Percentiles rank a stretch among this genome's conserved stretches.
phyloP scores from a whole-genome alignment of 2,797 vertebrate genomes.

The Spheniscus humboldti region DNA sequence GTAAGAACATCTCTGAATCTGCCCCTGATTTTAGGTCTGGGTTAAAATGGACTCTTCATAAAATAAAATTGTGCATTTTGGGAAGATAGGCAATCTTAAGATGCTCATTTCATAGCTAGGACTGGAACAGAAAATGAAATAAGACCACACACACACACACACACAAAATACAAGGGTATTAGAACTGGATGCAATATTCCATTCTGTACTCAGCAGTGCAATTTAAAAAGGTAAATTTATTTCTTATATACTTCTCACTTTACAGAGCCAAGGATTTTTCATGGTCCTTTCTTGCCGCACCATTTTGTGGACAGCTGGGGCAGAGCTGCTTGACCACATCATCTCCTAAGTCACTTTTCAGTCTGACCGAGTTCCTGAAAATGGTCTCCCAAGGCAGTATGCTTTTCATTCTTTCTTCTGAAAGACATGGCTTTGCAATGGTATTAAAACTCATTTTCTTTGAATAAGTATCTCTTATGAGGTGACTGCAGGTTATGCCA shows the following conservation, averaged over 20 bases:
- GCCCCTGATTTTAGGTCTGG: not conserved
- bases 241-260: not conserved
- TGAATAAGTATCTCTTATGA: not conserved
- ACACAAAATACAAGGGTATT: not conserved
- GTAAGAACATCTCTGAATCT: not conserved
- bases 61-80: not conserved
- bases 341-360: not conserved
- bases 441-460: not conserved
- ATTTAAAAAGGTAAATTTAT: not conserved
- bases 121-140: not conserved
- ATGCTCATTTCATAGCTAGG: not conserved
- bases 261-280: not conserved
- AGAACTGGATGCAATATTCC: not conserved
- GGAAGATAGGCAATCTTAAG: not conserved
- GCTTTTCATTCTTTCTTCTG: not conserved
- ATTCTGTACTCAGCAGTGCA: not conserved
- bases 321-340: not conserved
- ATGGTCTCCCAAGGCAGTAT: rapidly evolving
- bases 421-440: not conserved
- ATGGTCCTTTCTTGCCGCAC: not conserved
- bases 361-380: not conserved
- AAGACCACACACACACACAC: not conserved
- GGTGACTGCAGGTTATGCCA: not conserved
- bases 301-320: not conserved
- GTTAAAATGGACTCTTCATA: conserved; percentile 16